Percentiles rank a stretch among this genome's conserved stretches.
phyloP scores from a whole-genome alignment of 64 coral and sea anemone species.

The Dendrophyllia cribrosa region DNA sequence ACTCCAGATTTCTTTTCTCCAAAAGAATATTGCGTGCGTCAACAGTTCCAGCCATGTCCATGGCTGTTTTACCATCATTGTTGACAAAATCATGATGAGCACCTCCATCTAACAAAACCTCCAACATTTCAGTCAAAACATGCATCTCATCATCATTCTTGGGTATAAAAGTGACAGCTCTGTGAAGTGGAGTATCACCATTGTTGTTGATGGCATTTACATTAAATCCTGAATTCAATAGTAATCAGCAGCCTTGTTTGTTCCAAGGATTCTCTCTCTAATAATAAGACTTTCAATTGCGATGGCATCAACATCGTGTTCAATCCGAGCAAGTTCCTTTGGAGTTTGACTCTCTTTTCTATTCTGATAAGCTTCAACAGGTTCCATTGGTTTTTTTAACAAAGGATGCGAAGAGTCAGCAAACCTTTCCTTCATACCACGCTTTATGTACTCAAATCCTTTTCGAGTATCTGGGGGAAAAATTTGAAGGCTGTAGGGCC shows the following conservation, averaged over 20 bases:
- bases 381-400: constrained; percentile 1
- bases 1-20: too few relatives aligned
- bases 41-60: constrained; percentile 25
- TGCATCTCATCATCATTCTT: not conserved
- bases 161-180: too few relatives aligned
- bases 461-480: not conserved
- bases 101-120: constrained; percentile 13
- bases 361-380: constrained; percentile 23
- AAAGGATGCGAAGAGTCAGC: not conserved
- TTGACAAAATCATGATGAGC: constrained; percentile 15
- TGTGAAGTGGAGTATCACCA: constrained; percentile 44
- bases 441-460: constrained; percentile 21
- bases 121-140: constrained; percentile 23
- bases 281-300: constrained; percentile 36
- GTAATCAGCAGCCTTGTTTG: constrained; percentile 2
- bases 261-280: constrained; percentile 63
- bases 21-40: not conserved
- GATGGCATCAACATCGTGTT: not conserved
- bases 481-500: too few relatives aligned
- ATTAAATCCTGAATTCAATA: constrained; percentile 27
- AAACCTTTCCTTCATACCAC: constrained; percentile 20
- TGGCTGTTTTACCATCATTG: constrained; percentile 20
- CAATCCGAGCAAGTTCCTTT: constrained; percentile 25
- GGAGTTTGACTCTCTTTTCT: constrained; percentile 42
- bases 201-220: constrained; percentile 46